Evolutionary conservation across 2,888 invertebrate genomes (phyloP).

Genomic region (Escarpia spicata): DNA sequence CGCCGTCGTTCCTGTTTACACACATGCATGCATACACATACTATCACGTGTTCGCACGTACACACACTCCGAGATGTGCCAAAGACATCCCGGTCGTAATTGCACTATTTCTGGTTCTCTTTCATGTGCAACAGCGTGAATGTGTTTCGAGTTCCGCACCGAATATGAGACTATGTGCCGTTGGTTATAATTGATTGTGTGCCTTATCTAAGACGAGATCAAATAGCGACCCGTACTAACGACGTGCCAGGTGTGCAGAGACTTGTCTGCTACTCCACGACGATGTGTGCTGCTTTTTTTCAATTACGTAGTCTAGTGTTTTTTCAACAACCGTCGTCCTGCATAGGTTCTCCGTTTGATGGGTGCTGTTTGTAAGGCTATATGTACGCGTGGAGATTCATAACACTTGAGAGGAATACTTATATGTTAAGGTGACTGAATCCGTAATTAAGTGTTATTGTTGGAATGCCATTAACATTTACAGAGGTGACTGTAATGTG

Average conservation of each 20-base stretch:
- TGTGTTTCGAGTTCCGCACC: neutral
- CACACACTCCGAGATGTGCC: neutral
- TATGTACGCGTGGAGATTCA: neutral
- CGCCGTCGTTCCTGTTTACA: neutral
- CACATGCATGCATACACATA: neutral
- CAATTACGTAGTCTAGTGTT: neutral
- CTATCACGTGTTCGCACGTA: too few relatives aligned
- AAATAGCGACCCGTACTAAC: neutral
- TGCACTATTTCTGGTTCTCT: neutral
- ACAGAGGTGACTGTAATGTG: neutral
- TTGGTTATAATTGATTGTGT: conserved; percentile 16
- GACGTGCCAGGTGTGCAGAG: neutral
- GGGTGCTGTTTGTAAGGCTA: neutral
- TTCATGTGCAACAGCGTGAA: neutral
- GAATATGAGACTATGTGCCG: neutral
- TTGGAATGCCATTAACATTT: neutral
- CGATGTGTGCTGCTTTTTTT: neutral
- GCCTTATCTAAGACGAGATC: neutral
- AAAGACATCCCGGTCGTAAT: neutral
- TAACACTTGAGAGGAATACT: neutral
- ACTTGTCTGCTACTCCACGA: neutral
- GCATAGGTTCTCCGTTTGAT: neutral
- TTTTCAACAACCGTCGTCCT: neutral
- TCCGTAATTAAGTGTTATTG: too few relatives aligned
- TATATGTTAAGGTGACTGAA: neutral